Conservation (phyloP, 2,888 invertebrate genomes). For the Nycteola revayana region DNA sequence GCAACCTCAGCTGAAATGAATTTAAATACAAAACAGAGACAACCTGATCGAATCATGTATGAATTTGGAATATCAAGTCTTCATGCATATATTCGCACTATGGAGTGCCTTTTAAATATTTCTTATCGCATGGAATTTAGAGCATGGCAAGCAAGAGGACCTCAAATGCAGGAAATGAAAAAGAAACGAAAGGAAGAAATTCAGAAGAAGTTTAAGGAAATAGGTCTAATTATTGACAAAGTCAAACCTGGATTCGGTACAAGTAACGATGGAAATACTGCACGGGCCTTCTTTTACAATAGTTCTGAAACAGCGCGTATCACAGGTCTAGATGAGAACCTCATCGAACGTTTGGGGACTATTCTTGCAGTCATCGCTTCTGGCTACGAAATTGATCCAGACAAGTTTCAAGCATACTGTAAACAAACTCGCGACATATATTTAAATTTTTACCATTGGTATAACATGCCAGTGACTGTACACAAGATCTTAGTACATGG, state of each 20-base stretch:
- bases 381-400: background rate
- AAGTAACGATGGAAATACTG: background rate
- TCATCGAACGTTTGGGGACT: background rate
- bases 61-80: too few relatives aligned
- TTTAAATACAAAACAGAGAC: too few relatives aligned
- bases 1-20: too few relatives aligned
- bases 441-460: background rate
- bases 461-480: background rate
- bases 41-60: too few relatives aligned
- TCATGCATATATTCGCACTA: too few relatives aligned
- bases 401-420: background rate
- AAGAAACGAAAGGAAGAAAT: too few relatives aligned
- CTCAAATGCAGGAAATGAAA: too few relatives aligned
- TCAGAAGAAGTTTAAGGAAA: too few relatives aligned
- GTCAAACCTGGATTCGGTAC: background rate
- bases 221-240: background rate
- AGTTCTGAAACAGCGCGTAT: background rate
- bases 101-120: too few relatives aligned
- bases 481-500: slow-evolving; percentile 1
- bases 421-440: background rate
- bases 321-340: background rate
- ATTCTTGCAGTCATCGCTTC: background rate
- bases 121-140: too few relatives aligned
- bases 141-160: too few relatives aligned
- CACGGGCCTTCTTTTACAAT: background rate